Conservation (phyloP, 1,140 invertebrate species). For the Lepidurus arcticus region DNA sequence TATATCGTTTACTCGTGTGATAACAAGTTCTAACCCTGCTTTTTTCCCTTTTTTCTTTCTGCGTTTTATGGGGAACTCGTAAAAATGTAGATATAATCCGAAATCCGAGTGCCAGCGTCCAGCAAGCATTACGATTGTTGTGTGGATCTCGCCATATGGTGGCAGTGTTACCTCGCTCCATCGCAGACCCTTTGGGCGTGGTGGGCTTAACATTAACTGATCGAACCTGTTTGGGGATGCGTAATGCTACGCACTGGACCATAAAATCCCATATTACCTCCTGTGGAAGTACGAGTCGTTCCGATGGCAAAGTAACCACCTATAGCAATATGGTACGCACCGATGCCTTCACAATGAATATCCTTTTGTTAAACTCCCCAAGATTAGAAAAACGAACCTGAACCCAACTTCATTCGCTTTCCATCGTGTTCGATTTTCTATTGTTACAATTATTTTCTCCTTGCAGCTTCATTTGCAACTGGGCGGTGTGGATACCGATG, state of each 20-base stretch:
- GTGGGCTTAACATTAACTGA: constrained; percentile 31
- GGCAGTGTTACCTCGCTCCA: constrained; percentile 27
- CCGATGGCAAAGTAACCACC: constrained; percentile 35
- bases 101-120: constrained; percentile 27
- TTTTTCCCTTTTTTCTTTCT: background rate
- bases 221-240: constrained; percentile 28
- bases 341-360: background rate
- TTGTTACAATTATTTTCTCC: background rate
- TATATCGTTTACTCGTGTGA: background rate
- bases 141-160: constrained; percentile 33
- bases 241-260: constrained; percentile 34
- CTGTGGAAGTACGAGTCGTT: constrained; percentile 33
- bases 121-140: constrained; percentile 27
- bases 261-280: constrained; percentile 35
- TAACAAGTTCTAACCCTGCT: background rate
- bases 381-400: no score
- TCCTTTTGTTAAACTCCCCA: no score
- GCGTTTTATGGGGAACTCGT: background rate
- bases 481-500: constrained; percentile 35
- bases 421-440: background rate
- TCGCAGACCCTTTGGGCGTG: constrained; percentile 34
- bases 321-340: constrained; percentile 35
- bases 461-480: constrained; percentile 32
- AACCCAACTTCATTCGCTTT: no score
- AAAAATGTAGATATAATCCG: constrained; percentile 10